phyloP scores from a whole-genome alignment of 2,888 invertebrate genomes.

The Pteria penguin region DNA sequence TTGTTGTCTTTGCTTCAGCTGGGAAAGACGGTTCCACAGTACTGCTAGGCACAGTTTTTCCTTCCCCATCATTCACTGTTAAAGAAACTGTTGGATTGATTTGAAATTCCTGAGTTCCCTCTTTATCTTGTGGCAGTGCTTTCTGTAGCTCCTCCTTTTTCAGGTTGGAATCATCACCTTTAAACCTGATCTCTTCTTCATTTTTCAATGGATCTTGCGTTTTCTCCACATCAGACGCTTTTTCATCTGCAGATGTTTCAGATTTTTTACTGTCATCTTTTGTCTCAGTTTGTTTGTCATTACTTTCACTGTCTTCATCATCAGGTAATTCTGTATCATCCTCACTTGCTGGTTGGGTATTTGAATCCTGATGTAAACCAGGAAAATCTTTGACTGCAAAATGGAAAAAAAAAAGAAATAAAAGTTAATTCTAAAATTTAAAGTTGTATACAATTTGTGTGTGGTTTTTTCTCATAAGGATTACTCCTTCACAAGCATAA shows the following conservation, averaged over 20 bases:
- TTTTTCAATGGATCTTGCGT: not conserved
- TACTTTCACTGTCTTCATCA: not conserved
- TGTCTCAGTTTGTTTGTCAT: not conserved
- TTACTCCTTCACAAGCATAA: too few species aligned
- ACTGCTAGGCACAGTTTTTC: not conserved
- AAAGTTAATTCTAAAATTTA: too few species aligned
- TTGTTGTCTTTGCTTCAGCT: too few species aligned
- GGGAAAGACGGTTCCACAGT: not conserved
- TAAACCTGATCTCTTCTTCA: not conserved
- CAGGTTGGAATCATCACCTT: too few species aligned
- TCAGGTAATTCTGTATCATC: conserved; percentile 16
- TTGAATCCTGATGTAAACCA: too few species aligned
- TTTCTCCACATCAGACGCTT: too few species aligned
- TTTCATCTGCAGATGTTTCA: not conserved
- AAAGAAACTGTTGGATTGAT: not conserved
- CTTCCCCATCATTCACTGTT: not conserved
- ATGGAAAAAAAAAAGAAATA: too few species aligned
- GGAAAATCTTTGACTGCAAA: too few species aligned
- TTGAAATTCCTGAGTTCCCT: not conserved
- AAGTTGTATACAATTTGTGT: too few species aligned
- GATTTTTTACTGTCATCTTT: conserved; percentile 11
- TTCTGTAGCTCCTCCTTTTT: not conserved
- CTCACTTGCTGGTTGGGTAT: too few species aligned
- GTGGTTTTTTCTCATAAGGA: conserved; percentile 6
- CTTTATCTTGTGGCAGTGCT: not conserved